A percentile compares a stretch with the other conserved stretches of the same genome.
Evolutionary conservation across 2,888 invertebrate genomes (phyloP).

Genomic region (Serrognathus titanus): DNA sequence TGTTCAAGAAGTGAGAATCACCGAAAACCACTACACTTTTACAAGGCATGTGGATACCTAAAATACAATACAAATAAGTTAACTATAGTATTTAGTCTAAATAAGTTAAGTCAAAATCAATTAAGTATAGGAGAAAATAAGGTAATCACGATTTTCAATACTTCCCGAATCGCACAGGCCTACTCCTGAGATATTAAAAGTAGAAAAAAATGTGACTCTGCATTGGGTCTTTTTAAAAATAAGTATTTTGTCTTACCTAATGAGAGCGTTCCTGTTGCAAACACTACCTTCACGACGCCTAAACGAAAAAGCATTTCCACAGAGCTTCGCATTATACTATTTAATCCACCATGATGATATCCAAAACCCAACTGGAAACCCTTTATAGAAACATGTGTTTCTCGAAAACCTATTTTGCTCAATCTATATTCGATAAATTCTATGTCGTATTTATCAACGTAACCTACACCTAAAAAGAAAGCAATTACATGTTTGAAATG

Average conservation of each 20-base stretch:
- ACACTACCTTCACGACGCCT: slow-evolving; percentile 25
- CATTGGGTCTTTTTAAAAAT: background rate
- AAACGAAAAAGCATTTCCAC: slow-evolving; percentile 41
- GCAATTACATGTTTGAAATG: no score
- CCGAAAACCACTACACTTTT: slow-evolving; percentile 28
- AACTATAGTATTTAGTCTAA: no score
- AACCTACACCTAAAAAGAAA: slow-evolving; percentile 18
- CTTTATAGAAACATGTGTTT: slow-evolving; percentile 3
- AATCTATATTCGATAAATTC: slow-evolving; percentile 25
- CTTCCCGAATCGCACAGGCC: no score
- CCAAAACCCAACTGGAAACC: slow-evolving; percentile 33
- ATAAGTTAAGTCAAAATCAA: background rate
- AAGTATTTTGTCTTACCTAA: slow-evolving; percentile 18
- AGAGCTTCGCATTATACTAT: slow-evolving; percentile 34
- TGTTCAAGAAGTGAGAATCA: slow-evolving; percentile 27
- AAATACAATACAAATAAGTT: background rate
- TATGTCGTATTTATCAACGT: slow-evolving; percentile 20
- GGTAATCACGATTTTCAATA: no score
- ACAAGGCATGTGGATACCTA: slow-evolving; percentile 33
- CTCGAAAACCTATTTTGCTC: background rate
- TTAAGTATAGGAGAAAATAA: background rate
- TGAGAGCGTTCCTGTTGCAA: slow-evolving; percentile 27
- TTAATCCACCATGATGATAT: slow-evolving; percentile 40
- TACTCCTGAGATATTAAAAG: no score
- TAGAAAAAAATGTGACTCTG: no score